A percentile compares a stretch with the other conserved stretches of the same genome.
Evolutionary conservation across 1,140 invertebrate species (phyloP).

Genomic region (Drosophila leontia): DNA sequence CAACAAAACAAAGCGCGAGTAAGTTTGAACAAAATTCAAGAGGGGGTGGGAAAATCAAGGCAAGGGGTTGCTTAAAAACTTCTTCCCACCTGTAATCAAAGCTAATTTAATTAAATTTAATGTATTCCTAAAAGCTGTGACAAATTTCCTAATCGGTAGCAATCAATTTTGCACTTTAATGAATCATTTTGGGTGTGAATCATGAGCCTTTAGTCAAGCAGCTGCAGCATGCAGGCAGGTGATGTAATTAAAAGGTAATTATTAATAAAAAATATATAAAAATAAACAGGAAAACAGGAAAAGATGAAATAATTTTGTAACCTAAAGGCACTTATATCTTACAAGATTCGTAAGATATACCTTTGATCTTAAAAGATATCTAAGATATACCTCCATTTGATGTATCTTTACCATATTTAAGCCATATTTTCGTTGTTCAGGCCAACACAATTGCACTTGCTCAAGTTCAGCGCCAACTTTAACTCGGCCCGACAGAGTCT

Average conservation of each 20-base stretch:
- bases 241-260: not conserved
- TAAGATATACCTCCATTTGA: not conserved
- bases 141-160: not conserved
- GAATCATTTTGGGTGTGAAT: constrained; percentile 6
- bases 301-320: not conserved
- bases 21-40: not conserved
- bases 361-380: not conserved
- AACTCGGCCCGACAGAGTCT: not conserved
- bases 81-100: not conserved
- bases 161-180: not conserved
- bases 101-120: not conserved
- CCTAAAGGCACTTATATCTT: no score
- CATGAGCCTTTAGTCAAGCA: not conserved
- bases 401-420: not conserved
- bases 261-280: no score
- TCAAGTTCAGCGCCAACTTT: constrained; percentile 4
- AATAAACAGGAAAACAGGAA: not conserved
- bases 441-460: constrained; percentile 5
- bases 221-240: not conserved
- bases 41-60: not conserved
- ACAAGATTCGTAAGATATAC: not conserved
- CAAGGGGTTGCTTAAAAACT: not conserved
- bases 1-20: constrained; percentile 34
- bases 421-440: not conserved
- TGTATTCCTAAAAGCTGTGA: not conserved